Evolutionary conservation across 2,888 invertebrate genomes (phyloP).

Genomic region (Uropetala carovei): DNA sequence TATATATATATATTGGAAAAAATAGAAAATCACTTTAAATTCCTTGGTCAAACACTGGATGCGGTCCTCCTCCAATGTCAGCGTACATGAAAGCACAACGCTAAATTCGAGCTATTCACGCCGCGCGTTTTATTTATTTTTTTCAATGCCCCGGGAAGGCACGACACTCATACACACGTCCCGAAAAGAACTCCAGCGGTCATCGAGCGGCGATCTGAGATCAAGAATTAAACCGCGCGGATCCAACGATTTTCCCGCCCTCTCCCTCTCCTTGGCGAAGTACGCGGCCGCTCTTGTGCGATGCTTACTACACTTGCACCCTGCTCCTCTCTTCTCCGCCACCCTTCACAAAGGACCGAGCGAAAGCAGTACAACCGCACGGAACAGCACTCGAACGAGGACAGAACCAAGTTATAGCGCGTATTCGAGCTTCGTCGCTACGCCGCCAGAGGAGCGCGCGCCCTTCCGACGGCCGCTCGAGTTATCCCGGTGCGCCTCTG

Average conservation of each 20-base stretch:
- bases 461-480: not conserved
- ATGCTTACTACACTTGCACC: not conserved
- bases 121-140: not conserved
- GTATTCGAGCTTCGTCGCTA: not conserved
- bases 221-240: not conserved
- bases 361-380: not conserved
- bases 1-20: no score
- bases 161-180: not conserved
- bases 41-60: no score
- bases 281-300: not conserved
- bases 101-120: not conserved
- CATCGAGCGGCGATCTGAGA: not conserved
- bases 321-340: not conserved
- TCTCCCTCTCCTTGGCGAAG: not conserved
- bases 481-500: not conserved
- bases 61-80: no score
- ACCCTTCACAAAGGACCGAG: not conserved
- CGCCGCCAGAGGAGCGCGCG: not conserved
- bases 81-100: no score
- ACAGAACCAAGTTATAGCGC: constrained; percentile 14
- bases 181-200: not conserved
- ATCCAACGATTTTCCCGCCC: not conserved
- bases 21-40: no score
- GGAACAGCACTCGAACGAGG: constrained; percentile 7
- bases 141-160: not conserved